Conservation (phyloP, 2,888 invertebrate genomes). For the Noctua janthina region DNA sequence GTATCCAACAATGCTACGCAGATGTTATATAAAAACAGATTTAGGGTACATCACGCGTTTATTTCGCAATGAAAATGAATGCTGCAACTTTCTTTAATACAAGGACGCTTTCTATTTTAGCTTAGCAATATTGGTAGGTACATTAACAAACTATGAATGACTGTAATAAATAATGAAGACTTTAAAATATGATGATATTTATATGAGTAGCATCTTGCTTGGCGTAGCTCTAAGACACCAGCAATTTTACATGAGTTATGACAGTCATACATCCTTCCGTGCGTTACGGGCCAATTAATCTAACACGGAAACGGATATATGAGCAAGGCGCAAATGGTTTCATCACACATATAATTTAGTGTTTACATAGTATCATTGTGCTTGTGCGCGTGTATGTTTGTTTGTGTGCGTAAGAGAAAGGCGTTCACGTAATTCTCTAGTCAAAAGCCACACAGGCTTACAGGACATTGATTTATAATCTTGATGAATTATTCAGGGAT, state of each 20-base stretch:
- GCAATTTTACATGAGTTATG: constrained; percentile 89
- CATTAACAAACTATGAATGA: neutral
- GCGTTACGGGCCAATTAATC: constrained; percentile 88
- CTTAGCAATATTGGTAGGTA: neutral
- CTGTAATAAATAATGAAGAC: constrained; percentile 17
- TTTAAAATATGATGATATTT: constrained; percentile 44
- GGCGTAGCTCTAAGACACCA: constrained; percentile 69
- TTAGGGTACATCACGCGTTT: constrained; percentile 64
- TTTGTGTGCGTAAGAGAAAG: constrained; percentile 62
- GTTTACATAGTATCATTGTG: constrained; percentile 44
- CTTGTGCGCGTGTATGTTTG: constrained; percentile 32
- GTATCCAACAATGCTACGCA: constrained; percentile 83
- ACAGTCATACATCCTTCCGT: constrained; percentile 88
- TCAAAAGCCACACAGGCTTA: constrained; percentile 55
- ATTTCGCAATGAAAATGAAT: constrained; percentile 60
- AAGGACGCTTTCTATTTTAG: constrained; percentile 11
- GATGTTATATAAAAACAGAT: constrained; percentile 82
- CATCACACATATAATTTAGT: constrained; percentile 83
- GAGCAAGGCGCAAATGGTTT: constrained; percentile 85
- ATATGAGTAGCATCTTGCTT: constrained; percentile 44
- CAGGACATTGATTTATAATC: constrained; percentile 63
- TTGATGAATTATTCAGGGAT: neutral
- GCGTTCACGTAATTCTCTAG: constrained; percentile 63
- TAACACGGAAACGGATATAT: constrained; percentile 89
- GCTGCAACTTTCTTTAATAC: constrained; percentile 24